A percentile compares a stretch with the other conserved stretches of the same genome.
Conservation (phyloP, 2,888 invertebrate genomes). For the Dione vanillae region DNA sequence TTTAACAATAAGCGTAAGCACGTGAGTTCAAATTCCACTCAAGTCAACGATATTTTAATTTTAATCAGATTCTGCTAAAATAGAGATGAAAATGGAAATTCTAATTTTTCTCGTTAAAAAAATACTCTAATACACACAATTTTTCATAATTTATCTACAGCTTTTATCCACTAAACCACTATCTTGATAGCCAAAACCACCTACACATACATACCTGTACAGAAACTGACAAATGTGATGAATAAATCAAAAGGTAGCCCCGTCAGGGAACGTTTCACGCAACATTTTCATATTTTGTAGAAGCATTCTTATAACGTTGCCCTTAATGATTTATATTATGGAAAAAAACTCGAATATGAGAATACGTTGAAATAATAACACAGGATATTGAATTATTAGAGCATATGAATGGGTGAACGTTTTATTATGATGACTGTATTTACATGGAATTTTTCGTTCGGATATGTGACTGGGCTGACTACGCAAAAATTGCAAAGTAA, state of each 20-base stretch:
- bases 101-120: no score
- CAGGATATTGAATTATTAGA: not conserved
- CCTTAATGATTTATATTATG: constrained; percentile 33
- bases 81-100: no score
- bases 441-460: no score
- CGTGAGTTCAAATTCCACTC: no score
- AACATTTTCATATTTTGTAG: constrained; percentile 51
- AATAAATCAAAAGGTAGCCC: constrained; percentile 68
- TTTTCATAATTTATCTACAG: not conserved
- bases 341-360: constrained; percentile 21
- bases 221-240: constrained; percentile 66
- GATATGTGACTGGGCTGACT: no score
- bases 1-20: no score
- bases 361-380: constrained; percentile 11
- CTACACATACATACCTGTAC: not conserved
- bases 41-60: no score
- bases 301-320: constrained; percentile 46
- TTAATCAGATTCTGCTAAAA: no score
- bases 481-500: no score
- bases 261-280: constrained; percentile 60
- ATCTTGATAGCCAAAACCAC: constrained; percentile 1
- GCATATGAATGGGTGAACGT: constrained; percentile 6
- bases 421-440: not conserved
- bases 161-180: no score
- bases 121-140: not conserved